Conservation (phyloP, 2,888 invertebrate genomes). For the Alloscopus bannaensis region DNA sequence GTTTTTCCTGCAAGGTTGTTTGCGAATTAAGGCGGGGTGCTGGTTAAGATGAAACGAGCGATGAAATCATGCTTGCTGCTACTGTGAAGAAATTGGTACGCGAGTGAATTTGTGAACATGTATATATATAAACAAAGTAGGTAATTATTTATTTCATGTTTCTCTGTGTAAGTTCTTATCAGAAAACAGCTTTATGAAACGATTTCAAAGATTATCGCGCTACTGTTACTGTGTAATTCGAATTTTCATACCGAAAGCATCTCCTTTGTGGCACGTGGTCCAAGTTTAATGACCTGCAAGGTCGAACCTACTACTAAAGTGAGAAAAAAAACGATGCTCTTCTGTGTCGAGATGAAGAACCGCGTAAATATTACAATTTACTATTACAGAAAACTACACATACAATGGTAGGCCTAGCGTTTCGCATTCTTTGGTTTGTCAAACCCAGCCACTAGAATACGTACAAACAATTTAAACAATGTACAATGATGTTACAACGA, state of each 20-base stretch:
- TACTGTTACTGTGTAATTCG: background rate
- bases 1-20: too few species aligned
- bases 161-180: background rate
- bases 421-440: background rate
- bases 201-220: background rate
- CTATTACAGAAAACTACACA: background rate
- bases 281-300: conserved; percentile 72
- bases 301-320: conserved; percentile 64
- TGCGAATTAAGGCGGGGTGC: too few species aligned
- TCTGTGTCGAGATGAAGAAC: background rate
- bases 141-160: conserved; percentile 12
- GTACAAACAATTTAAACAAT: too few species aligned
- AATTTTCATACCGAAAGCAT: background rate
- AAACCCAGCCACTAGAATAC: background rate
- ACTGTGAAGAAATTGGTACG: too few species aligned
- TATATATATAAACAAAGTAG: too few species aligned
- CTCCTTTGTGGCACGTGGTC: conserved; percentile 70
- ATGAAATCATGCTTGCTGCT: too few species aligned
- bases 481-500: too few species aligned
- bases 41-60: too few species aligned
- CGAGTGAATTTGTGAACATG: too few species aligned
- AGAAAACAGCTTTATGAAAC: background rate
- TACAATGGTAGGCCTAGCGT: background rate
- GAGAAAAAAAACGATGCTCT: background rate
- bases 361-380: conserved; percentile 5